A percentile compares a stretch with the other conserved stretches of the same genome.
Evolutionary conservation across 2,113 vertebrate species (phyloP).

Genomic region (Chlamydotis undulata): DNA sequence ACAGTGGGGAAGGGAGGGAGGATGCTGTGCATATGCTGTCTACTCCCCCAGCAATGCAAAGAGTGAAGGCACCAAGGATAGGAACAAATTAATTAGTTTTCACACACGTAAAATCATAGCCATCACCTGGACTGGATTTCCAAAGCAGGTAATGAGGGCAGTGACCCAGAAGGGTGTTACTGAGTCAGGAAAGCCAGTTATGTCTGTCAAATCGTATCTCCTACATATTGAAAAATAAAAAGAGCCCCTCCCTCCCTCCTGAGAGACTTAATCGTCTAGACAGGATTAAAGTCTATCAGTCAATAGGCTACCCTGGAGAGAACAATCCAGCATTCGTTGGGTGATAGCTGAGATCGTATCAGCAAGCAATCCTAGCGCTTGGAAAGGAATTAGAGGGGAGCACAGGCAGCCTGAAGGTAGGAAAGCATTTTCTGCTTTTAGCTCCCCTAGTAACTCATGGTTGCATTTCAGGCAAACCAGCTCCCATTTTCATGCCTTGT

Average conservation of each 20-base stretch:
- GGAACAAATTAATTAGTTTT: background rate
- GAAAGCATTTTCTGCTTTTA: background rate
- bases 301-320: background rate
- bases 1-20: background rate
- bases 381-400: background rate
- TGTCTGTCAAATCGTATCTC: background rate
- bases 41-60: background rate
- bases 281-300: constrained; percentile 25
- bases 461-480: background rate
- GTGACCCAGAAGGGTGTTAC: background rate
- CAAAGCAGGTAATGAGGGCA: background rate
- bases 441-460: background rate
- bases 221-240: background rate
- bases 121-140: background rate
- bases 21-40: background rate
- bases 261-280: background rate
- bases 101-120: background rate
- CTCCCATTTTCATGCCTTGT: background rate
- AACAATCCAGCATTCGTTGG: background rate
- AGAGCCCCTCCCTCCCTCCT: background rate
- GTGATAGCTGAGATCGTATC: background rate
- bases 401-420: background rate
- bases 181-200: background rate
- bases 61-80: fast-evolving
- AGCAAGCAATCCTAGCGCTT: background rate